Base-by-base conservation (phyloP, 2,797 vertebrate species). In the Tenualosa ilisha region DNA sequence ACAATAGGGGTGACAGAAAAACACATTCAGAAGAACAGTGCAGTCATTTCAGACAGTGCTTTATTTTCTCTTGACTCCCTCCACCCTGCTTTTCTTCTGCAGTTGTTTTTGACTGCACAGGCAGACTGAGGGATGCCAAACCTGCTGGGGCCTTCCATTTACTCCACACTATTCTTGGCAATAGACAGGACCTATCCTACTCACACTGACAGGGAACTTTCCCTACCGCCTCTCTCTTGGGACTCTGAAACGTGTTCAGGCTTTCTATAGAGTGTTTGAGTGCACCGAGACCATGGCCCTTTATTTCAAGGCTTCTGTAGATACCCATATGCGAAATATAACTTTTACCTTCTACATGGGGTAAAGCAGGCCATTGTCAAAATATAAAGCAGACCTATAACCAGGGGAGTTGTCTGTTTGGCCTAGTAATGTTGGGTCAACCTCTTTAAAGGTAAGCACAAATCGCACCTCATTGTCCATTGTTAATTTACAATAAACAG, bases 121-220 rank as follows among this genome's bases (percentile, higher is more conserved):
- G 31, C 53, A 6, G 86, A 84, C 72, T 82, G 37, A 24, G 54
- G 49, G 72, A 31, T 82, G 51, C 49, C 26, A 84, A 87, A 87
- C 81, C 84, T 83, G 83, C 83, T 24, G 40, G 37, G 56, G 31
- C 81, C 51, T 53, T 82, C 79, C 43, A 79, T 84, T 82, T 63
- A 85, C 81, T 87, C 79, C 68, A 68, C 81, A 82, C 83, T 26
- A 79, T n/a, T 82, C 37, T 56, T 79, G 81, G 83, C 81, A 81
- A 22, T 13, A 79, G 72, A 31, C 61, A 50, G n/a, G 31, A 37
- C 50, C 26, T 68, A 54, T 54, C 51, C 82, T 31, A 83, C 51
- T 40, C 82, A 61, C 26, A 43, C 72, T 79, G 72, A 79, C 72
- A 79, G 72, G 72, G 17, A 54, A 79, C 24, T 49, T 50, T 63